Percentiles rank a stretch among this genome's conserved stretches.
Conservation (phyloP, 1,140 invertebrate species). For the Hesperophylax magnus region DNA sequence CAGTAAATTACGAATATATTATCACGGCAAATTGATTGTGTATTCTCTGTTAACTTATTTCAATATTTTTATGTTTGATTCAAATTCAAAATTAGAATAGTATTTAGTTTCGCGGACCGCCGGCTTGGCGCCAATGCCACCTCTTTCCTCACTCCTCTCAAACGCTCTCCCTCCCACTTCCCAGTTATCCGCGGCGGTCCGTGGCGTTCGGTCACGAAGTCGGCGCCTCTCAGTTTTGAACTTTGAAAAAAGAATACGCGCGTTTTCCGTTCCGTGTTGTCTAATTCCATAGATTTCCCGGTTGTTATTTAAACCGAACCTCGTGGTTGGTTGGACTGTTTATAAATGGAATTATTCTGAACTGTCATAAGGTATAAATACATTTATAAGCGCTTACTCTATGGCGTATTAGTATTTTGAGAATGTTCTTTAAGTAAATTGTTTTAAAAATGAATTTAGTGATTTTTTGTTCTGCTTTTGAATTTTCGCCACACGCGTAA, state of each 20-base stretch:
- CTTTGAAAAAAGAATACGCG: slow-evolving; percentile 2
- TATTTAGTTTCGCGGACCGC: slow-evolving; percentile 12
- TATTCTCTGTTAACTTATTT: too few species aligned
- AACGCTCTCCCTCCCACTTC: slow-evolving; percentile 4
- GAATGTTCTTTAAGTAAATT: too few species aligned
- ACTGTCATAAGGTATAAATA: too few species aligned
- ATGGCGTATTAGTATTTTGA: too few species aligned
- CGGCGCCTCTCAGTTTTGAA: neutral
- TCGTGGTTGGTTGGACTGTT: neutral
- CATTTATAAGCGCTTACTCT: too few species aligned
- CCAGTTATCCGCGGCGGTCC: slow-evolving; percentile 15
- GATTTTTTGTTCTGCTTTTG: too few species aligned
- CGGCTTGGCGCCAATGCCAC: neutral
- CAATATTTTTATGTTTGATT: too few species aligned
- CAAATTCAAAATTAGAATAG: slow-evolving; percentile 4
- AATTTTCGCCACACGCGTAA: too few species aligned
- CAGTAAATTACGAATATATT: too few species aligned
- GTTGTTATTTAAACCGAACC: neutral
- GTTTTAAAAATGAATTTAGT: too few species aligned
- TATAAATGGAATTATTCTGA: too few species aligned
- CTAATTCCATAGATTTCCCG: neutral
- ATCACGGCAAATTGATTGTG: too few species aligned
- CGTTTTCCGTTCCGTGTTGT: neutral
- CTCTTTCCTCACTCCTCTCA: neutral
- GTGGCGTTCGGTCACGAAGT: neutral